Conservation (phyloP, 2,888 invertebrate species). For the Tipula helvola region DNA sequence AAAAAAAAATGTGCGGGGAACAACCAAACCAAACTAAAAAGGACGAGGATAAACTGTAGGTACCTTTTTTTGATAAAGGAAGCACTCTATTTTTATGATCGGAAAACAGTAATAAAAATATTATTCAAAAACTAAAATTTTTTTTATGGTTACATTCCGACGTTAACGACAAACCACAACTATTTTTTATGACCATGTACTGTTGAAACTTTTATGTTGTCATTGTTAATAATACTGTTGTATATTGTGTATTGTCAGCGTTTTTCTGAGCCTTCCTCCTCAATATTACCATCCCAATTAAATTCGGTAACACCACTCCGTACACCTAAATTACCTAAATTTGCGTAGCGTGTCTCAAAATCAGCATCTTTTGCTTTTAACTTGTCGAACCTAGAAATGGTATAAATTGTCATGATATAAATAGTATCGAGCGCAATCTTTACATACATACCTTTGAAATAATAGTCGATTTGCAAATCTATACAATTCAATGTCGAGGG, state of each 20-base stretch:
- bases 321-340: conserved; percentile 67
- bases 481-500: conserved; percentile 85
- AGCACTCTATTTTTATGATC: not conserved
- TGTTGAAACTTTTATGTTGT: not conserved
- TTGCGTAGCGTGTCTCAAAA: conserved; percentile 71
- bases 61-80: not conserved
- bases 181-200: not conserved
- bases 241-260: conserved; percentile 9
- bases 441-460: conserved; percentile 47
- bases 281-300: conserved; percentile 76
- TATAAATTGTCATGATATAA: not conserved
- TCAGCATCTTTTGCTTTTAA: conserved; percentile 67
- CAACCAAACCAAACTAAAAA: not conserved
- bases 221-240: not conserved
- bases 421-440: not conserved
- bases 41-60: not conserved
- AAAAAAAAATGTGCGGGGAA: not conserved
- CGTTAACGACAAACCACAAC: not conserved
- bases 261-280: conserved; percentile 40
- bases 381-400: conserved; percentile 55
- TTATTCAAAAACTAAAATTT: not conserved
- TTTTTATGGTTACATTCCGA: not conserved
- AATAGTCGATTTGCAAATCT: conserved; percentile 83
- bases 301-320: conserved; percentile 70
- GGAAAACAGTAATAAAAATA: not conserved